These are phyloP conservation scores for Drosophila gaucha DNA, from an alignment of 2,888 invertebrate species.

Conservation along the genomic window DNA sequence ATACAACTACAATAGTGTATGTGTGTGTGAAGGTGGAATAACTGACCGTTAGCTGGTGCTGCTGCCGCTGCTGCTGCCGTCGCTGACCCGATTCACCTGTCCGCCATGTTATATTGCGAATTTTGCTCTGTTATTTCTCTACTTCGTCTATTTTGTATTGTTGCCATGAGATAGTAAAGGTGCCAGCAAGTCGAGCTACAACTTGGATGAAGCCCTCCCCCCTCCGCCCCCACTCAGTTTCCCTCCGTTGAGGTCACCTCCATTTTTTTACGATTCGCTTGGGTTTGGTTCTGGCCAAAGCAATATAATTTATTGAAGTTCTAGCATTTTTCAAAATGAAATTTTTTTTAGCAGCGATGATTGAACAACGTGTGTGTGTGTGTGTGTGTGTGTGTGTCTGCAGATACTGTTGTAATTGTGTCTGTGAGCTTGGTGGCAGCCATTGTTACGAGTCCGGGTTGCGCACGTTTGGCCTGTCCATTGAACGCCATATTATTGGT, in stretches of 20 bases:
- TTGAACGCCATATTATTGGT: conserved; percentile 80
- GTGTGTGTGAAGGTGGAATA: conserved; percentile 40
- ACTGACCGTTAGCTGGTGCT: conserved; percentile 49
- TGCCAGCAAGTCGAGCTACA: conserved; percentile 69
- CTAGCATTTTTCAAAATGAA: conserved; percentile 79
- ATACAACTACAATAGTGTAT: conserved; percentile 14
- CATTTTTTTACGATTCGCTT: conserved; percentile 53
- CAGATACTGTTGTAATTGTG: conserved; percentile 17
- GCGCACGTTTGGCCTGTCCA: conserved; percentile 77
- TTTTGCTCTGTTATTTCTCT: conserved; percentile 20
- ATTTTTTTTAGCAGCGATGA: conserved; percentile 76
- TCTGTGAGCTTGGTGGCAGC: conserved; percentile 27
- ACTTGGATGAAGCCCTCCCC: conserved; percentile 35
- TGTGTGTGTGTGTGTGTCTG: not conserved
- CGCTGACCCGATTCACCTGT: conserved; percentile 76
- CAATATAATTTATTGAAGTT: conserved; percentile 80
- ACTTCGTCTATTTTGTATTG: conserved; percentile 62
- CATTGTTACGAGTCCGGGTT: conserved; percentile 57
- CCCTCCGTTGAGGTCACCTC: conserved; percentile 42
- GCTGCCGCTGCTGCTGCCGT: conserved; percentile 23
- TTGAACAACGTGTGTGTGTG: conserved; percentile 61
- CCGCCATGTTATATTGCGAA: conserved; percentile 41
- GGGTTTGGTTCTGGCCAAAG: conserved; percentile 37
- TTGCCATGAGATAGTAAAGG: conserved; percentile 76
- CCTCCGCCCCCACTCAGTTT: not conserved